phyloP scores from a whole-genome alignment of 2,888 invertebrate species.

The Coecobrya sp. region DNA sequence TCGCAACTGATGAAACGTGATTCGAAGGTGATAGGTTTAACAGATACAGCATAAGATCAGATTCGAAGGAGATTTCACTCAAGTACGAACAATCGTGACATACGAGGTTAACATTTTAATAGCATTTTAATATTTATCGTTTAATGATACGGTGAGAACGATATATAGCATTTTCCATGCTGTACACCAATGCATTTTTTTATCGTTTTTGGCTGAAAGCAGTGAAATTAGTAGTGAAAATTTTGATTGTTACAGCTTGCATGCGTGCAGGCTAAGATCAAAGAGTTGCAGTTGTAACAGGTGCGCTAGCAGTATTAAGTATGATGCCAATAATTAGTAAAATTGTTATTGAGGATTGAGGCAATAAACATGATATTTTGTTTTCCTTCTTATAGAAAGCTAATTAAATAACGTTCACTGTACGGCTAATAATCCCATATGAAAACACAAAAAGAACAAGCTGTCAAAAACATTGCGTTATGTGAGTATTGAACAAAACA shows the following conservation, averaged over 20 bases:
- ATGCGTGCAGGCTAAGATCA: neutral
- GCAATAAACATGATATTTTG: neutral
- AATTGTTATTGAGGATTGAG: neutral
- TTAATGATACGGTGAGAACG: neutral
- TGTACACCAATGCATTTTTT: too few relatives aligned
- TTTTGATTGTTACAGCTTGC: too few relatives aligned
- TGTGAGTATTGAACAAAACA: too few relatives aligned
- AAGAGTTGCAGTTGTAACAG: neutral
- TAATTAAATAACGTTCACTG: conserved; percentile 30
- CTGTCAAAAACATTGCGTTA: too few relatives aligned
- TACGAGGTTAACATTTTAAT: conserved; percentile 18
- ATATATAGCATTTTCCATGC: neutral
- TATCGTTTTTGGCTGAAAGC: conserved; percentile 18
- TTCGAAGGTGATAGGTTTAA: neutral
- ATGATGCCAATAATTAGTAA: neutral
- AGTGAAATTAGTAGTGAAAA: conserved; percentile 39
- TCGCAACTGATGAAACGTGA: neutral
- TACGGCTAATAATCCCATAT: neutral
- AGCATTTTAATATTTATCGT: conserved; percentile 4
- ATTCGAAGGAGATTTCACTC: conserved; percentile 7
- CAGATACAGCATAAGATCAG: neutral
- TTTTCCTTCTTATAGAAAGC: conserved; percentile 17
- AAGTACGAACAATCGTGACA: neutral
- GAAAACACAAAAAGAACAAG: too few relatives aligned
- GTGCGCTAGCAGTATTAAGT: neutral